These are phyloP conservation scores for Petaurus breviceps DNA, from an alignment of 2,113 vertebrate genomes.

Conservation along the genomic window DNA sequence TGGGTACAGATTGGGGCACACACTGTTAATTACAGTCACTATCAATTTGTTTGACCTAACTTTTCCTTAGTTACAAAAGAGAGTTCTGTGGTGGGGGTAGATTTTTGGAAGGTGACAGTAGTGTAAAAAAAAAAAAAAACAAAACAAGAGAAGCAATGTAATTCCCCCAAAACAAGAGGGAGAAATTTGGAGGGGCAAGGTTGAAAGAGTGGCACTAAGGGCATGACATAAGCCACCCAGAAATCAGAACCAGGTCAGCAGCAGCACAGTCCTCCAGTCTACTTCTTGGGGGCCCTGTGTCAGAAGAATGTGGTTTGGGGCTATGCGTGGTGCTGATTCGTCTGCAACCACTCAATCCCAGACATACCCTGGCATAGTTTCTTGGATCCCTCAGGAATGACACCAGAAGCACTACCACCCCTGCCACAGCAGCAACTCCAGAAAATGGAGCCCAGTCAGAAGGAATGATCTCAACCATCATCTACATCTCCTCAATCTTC, in stretches of 20 bases:
- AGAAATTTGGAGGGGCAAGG: background rate
- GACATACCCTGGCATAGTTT: constrained; percentile 10
- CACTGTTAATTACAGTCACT: background rate
- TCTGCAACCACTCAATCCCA: constrained; percentile 55
- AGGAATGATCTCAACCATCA: constrained; percentile 81
- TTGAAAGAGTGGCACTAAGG: background rate
- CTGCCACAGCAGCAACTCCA: background rate
- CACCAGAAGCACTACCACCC: background rate
- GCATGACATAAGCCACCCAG: constrained; percentile 32
- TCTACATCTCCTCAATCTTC: constrained; percentile 88
- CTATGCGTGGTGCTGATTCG: constrained; percentile 52
- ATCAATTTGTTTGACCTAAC: background rate
- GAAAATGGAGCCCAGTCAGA: constrained; percentile 48
- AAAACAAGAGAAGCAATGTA: background rate
- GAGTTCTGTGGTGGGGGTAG: background rate
- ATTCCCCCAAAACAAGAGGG: background rate
- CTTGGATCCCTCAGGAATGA: fast-evolving
- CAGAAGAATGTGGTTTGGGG: constrained; percentile 59
- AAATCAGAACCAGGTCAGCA: constrained; percentile 10
- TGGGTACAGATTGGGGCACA: background rate
- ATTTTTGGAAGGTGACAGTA: background rate
- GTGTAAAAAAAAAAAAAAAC: background rate
- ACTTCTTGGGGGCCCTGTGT: constrained; percentile 51
- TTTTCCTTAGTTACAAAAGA: background rate
- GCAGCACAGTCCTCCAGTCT: constrained; percentile 39